These are phyloP conservation scores for Asarcornis scutulata DNA, from an alignment of 2,113 vertebrate genomes.

Conservation along the genomic window DNA sequence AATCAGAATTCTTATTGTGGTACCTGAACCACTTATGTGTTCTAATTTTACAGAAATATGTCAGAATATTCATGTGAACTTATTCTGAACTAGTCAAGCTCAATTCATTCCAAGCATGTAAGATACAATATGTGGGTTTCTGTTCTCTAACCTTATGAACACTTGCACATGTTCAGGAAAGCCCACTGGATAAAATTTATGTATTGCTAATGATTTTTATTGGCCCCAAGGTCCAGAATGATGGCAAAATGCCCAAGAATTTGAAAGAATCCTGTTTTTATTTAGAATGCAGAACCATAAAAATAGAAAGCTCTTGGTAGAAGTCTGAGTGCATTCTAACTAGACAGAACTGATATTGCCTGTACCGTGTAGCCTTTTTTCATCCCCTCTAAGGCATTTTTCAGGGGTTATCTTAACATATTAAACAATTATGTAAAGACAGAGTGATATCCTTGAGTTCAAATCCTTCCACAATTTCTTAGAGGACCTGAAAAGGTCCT, in stretches of 20 bases:
- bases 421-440: not conserved
- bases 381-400: not conserved
- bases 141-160: constrained; percentile 68
- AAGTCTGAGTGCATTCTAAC: constrained; percentile 29
- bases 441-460: not conserved
- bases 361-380: not conserved
- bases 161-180: constrained; percentile 80
- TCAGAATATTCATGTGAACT: constrained; percentile 25
- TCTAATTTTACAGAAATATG: constrained; percentile 59
- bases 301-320: constrained; percentile 45
- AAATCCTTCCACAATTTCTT: not conserved
- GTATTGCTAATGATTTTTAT: constrained; percentile 84
- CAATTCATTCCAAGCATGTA: constrained; percentile 35
- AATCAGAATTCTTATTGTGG: constrained; percentile 28
- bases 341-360: not conserved
- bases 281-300: constrained; percentile 70
- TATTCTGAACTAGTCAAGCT: not conserved
- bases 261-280: constrained; percentile 73
- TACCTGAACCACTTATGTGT: constrained; percentile 11
- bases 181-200: constrained; percentile 81
- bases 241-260: constrained; percentile 78
- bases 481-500: not conserved
- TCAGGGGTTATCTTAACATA: not conserved
- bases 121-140: constrained; percentile 60
- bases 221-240: constrained; percentile 69